Percentiles rank a stretch among this genome's conserved stretches.
These are phyloP conservation scores for Stercorarius parasiticus DNA, from an alignment of 2,113 vertebrate species.

Conservation along the genomic window DNA sequence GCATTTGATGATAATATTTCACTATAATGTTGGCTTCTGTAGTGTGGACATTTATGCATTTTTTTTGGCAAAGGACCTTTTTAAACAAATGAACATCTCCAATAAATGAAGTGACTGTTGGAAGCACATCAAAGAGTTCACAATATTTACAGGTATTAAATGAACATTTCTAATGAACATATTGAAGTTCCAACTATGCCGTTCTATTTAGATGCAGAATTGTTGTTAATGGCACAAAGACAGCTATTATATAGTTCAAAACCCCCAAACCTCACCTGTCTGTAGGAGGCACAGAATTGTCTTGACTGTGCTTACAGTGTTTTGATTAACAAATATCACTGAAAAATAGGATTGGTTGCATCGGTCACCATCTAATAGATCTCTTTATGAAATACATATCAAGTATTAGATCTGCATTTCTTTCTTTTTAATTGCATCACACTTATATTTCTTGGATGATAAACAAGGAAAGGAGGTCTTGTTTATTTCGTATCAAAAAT, in stretches of 20 bases:
- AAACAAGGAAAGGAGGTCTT: neutral
- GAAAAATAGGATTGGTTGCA: neutral
- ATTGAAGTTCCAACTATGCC: neutral
- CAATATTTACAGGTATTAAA: neutral
- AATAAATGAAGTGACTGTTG: neutral
- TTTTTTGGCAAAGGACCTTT: neutral
- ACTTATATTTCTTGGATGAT: neutral
- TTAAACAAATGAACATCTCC: neutral
- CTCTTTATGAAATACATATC: neutral
- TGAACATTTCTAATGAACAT: neutral
- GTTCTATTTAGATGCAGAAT: neutral
- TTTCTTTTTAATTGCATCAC: neutral
- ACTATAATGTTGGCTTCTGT: rapidly evolving
- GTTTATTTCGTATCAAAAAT: neutral
- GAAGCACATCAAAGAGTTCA: neutral
- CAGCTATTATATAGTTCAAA: neutral
- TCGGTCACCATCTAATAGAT: neutral
- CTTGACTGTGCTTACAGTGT: neutral
- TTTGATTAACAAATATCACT: neutral
- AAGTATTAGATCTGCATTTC: neutral
- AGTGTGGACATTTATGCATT: rapidly evolving
- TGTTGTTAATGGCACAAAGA: neutral
- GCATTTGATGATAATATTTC: neutral
- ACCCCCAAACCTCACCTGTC: rapidly evolving
- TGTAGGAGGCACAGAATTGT: neutral